Conservation (phyloP, 2,888 invertebrate genomes). For the Diloba caeruleocephala region DNA sequence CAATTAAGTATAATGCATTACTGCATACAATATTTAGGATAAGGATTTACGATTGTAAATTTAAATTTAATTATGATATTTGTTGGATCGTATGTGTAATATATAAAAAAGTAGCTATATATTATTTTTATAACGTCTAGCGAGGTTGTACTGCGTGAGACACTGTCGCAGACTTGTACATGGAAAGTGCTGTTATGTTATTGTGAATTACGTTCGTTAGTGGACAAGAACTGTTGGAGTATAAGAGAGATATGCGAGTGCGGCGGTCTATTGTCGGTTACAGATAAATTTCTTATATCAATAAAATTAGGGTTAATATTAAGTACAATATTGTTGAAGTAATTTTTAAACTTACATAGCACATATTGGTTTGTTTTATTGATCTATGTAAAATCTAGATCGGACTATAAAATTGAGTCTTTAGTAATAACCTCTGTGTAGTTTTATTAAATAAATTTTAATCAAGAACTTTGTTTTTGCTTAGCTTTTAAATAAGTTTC, state of each 20-base stretch:
- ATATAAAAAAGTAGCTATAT: conserved; percentile 79
- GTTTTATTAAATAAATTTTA: conserved; percentile 86
- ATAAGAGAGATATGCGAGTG: conserved; percentile 52
- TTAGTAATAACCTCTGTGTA: conserved; percentile 83
- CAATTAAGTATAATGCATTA: conserved; percentile 64
- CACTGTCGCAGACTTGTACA: conserved; percentile 66
- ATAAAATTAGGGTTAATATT: conserved; percentile 79
- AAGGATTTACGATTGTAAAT: conserved; percentile 84
- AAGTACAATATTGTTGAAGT: conserved; percentile 87
- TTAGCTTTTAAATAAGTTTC: conserved; percentile 7
- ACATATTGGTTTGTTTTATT: conserved; percentile 81
- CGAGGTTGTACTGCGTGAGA: conserved; percentile 63
- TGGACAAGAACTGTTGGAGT: conserved; percentile 42
- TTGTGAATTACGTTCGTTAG: conserved; percentile 42
- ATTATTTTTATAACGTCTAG: conserved; percentile 80
- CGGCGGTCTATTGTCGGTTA: conserved; percentile 43
- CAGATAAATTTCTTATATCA: conserved; percentile 68
- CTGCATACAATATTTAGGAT: conserved; percentile 69
- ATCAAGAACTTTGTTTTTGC: conserved; percentile 65
- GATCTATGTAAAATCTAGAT: conserved; percentile 81
- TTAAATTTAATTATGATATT: conserved; percentile 83
- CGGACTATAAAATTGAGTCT: conserved; percentile 75
- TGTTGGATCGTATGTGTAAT: conserved; percentile 85
- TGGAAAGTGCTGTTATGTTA: conserved; percentile 66
- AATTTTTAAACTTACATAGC: conserved; percentile 76